Percentiles rank a stretch among this genome's conserved stretches.
phyloP scores from a whole-genome alignment of 2,113 vertebrate species.

The Steatornis caripensis region DNA sequence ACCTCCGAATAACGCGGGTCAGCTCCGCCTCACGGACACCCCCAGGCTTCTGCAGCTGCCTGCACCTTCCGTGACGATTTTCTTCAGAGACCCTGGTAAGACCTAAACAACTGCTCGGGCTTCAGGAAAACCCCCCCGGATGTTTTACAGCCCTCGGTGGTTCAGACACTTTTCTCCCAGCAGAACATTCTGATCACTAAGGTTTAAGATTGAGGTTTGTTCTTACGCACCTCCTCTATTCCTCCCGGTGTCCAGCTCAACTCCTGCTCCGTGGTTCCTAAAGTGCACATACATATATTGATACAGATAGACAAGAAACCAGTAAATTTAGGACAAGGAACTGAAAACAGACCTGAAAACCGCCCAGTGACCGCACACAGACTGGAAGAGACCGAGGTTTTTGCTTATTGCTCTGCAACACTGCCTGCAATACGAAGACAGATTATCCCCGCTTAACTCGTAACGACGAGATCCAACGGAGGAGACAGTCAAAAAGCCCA shows the following conservation, averaged over 20 bases:
- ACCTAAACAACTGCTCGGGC: neutral
- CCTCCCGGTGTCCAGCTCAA: neutral
- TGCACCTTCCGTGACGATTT: fast-evolving
- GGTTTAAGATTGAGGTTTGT: neutral
- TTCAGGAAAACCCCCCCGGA: neutral
- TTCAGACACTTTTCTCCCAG: neutral
- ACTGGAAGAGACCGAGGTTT: neutral
- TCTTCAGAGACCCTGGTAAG: neutral
- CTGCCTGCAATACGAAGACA: neutral
- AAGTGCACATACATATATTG: neutral
- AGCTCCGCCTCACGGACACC: fast-evolving
- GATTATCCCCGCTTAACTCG: neutral
- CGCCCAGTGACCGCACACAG: neutral
- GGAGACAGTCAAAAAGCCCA: neutral
- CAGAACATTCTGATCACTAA: neutral
- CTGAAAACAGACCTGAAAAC: conserved; percentile 27
- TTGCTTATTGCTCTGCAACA: neutral
- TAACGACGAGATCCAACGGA: neutral
- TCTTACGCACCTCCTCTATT: conserved; percentile 1
- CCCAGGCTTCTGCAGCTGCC: neutral
- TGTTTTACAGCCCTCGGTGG: neutral
- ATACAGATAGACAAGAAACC: neutral
- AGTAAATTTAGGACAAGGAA: conserved; percentile 10
- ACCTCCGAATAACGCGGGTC: fast-evolving
- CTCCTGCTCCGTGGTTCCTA: conserved; percentile 9